Conservation (phyloP, 1,140 invertebrate genomes). For the Telenomus remus region DNA sequence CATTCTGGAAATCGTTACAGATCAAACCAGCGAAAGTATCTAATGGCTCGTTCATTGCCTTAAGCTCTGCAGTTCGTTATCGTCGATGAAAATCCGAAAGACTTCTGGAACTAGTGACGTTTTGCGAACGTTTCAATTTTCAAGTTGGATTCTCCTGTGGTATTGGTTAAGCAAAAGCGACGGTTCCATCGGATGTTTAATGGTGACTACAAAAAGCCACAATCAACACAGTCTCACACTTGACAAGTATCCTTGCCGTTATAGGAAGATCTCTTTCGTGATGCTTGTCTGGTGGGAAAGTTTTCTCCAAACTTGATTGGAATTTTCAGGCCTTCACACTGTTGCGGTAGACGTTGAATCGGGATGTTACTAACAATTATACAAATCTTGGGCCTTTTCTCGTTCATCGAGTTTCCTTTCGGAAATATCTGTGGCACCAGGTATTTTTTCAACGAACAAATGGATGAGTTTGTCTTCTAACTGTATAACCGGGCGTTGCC, state of each 20-base stretch:
- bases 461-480: constrained; percentile 62
- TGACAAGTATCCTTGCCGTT: constrained; percentile 63
- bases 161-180: constrained; percentile 13
- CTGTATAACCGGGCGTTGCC: constrained; percentile 57
- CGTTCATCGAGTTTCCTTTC: constrained; percentile 73
- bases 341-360: too few relatives aligned
- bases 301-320: too few relatives aligned
- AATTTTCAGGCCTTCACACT: too few relatives aligned
- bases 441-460: constrained; percentile 67
- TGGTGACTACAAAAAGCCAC: constrained; percentile 68
- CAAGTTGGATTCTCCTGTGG: constrained; percentile 41
- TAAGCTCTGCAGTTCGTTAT: neutral
- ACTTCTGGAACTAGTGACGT: neutral
- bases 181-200: constrained; percentile 36
- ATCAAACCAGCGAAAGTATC: neutral
- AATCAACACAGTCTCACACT: constrained; percentile 62
- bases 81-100: constrained; percentile 1
- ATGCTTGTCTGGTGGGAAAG: too few relatives aligned
- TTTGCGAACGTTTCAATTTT: constrained; percentile 22
- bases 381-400: constrained; percentile 71
- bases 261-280: constrained; percentile 52
- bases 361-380: constrained; percentile 61
- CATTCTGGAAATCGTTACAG: neutral
- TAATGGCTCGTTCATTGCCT: neutral
- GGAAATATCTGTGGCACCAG: constrained; percentile 71